Conservation (phyloP, 2,113 vertebrate species). For the Zosterops pallidus region DNA sequence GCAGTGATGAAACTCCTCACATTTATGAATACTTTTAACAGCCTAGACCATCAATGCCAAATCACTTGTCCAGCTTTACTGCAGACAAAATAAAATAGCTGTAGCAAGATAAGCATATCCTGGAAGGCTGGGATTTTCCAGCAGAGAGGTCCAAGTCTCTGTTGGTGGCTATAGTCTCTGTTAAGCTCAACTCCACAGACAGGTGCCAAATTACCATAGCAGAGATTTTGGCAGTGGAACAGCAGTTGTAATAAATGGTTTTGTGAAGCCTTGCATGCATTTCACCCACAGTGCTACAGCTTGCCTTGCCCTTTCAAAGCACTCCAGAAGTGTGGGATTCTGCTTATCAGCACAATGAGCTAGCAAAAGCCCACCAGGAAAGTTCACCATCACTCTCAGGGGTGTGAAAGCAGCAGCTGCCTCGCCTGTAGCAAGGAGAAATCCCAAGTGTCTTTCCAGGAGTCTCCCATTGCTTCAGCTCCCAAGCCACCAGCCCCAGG, state of each 20-base stretch:
- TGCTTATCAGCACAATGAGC: background rate
- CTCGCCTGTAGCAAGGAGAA: background rate
- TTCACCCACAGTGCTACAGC: background rate
- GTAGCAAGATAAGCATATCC: background rate
- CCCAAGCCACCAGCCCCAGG: background rate
- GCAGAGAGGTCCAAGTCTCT: conserved; percentile 26
- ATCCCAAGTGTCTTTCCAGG: background rate
- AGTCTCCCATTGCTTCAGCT: background rate
- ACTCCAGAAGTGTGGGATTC: background rate
- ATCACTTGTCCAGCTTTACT: conserved; percentile 30
- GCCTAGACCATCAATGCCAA: background rate
- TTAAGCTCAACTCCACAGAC: background rate
- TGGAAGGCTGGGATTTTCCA: conserved; percentile 52
- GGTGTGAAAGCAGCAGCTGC: background rate
- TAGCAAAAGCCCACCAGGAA: background rate
- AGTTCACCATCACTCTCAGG: background rate
- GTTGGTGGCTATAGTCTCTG: conserved; percentile 38
- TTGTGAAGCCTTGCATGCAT: background rate
- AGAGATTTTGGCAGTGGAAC: conserved; percentile 21
- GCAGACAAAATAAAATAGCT: conserved; percentile 56
- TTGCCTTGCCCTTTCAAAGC: background rate
- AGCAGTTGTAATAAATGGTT: background rate
- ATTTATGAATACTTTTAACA: conserved; percentile 10
- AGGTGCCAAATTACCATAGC: conserved; percentile 46
- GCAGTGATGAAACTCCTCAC: background rate